phyloP scores from a whole-genome alignment of 1,140 invertebrate genomes.

The Apis cerana region DNA sequence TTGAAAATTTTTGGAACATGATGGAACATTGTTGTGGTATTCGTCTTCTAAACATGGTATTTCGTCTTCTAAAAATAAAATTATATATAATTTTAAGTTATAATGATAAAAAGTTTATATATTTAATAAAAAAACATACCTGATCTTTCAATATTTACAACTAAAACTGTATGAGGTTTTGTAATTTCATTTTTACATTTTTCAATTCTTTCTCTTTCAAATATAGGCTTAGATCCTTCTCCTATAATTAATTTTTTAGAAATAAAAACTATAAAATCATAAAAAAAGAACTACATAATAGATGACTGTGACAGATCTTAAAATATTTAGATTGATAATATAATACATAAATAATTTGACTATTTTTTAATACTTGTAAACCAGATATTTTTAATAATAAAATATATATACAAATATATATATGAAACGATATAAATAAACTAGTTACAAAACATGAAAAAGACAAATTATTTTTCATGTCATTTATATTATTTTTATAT shows the following conservation, averaged over 20 bases:
- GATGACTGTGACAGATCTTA: constrained; percentile 21
- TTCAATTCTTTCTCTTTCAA: constrained; percentile 70
- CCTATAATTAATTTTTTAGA: constrained; percentile 49
- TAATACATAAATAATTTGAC: constrained; percentile 12
- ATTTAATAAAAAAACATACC: constrained; percentile 39
- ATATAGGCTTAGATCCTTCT: constrained; percentile 69
- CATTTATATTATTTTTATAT: background rate
- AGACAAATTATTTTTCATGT: background rate
- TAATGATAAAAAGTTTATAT: background rate
- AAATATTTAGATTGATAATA: constrained; percentile 21
- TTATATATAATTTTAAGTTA: background rate
- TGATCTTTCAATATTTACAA: constrained; percentile 44
- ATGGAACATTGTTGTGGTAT: no score
- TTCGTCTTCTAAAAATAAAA: constrained; percentile 41
- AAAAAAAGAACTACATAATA: constrained; percentile 4
- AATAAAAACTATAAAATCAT: background rate
- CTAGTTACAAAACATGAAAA: background rate
- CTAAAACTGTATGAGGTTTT: constrained; percentile 62
- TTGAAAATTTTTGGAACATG: no score
- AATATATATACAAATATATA: no score
- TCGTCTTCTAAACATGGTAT: no score
- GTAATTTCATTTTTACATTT: constrained; percentile 44
- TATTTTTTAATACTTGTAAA: constrained; percentile 39
- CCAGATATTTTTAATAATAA: background rate
- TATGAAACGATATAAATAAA: background rate